Evolutionary conservation across 1,140 invertebrate species (phyloP).

Genomic region (Geopemphigus sp.): DNA sequence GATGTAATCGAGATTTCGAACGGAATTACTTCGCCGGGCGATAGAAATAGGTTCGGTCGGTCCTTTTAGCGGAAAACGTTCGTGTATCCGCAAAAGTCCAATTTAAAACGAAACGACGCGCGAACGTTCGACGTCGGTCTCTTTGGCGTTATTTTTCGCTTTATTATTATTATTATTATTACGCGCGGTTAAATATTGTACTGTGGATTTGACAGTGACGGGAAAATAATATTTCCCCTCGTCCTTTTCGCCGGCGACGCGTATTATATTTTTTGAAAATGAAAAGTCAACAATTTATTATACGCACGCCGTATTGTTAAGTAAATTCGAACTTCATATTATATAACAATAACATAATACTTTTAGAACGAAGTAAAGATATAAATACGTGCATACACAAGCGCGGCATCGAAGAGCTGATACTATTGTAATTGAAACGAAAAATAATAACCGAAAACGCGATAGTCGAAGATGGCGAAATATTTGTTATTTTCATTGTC

Average conservation of each 20-base stretch:
- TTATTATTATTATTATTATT: not conserved
- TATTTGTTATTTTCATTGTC: too few relatives aligned
- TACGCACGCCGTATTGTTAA: not conserved
- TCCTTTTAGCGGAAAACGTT: too few relatives aligned
- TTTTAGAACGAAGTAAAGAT: not conserved
- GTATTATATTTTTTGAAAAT: slow-evolving; percentile 5
- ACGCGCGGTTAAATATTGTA: not conserved
- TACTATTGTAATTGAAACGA: not conserved
- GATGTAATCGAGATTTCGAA: not conserved
- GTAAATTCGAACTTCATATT: not conserved
- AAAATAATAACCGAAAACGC: too few relatives aligned
- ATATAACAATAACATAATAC: not conserved
- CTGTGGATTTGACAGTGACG: not conserved
- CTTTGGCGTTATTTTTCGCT: not conserved
- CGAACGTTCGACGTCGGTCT: too few relatives aligned
- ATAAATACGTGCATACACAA: too few relatives aligned
- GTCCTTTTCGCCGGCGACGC: not conserved
- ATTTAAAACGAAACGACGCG: slow-evolving; percentile 20
- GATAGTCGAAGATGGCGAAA: too few relatives aligned
- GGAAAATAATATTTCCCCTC: slow-evolving; percentile 24
- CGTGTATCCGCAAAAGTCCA: not conserved
- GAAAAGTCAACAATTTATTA: slow-evolving; percentile 30
- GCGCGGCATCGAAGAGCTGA: not conserved
- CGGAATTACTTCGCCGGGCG: too few relatives aligned
- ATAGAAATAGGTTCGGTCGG: too few relatives aligned